These are phyloP conservation scores for Aythya baeri DNA, from an alignment of 2,113 vertebrate species.

Conservation along the genomic window DNA sequence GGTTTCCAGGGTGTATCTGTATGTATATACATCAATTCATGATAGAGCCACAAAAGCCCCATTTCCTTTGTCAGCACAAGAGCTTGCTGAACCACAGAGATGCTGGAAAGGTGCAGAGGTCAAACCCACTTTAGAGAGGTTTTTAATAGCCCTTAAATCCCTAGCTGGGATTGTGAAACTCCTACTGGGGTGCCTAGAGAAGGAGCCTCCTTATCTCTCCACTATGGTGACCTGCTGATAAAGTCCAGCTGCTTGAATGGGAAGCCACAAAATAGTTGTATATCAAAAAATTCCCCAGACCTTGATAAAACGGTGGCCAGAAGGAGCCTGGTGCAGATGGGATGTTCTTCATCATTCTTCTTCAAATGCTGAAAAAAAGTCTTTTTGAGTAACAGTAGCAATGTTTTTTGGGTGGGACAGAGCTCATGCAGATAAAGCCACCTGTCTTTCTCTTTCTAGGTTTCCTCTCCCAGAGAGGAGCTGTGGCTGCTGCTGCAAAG, in stretches of 20 bases:
- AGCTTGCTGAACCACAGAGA: not conserved
- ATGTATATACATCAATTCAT: not conserved
- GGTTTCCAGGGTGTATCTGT: conserved; percentile 13
- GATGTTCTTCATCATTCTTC: not conserved
- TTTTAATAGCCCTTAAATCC: not conserved
- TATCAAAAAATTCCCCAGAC: not conserved
- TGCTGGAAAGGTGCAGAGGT: not conserved
- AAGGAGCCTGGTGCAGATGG: not conserved
- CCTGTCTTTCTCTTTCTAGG: not conserved
- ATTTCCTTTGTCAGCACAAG: conserved; percentile 29
- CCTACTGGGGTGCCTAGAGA: not conserved
- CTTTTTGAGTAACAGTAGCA: not conserved
- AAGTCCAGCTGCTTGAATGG: conserved; percentile 31
- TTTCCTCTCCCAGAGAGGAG: not conserved
- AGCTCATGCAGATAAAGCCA: not conserved
- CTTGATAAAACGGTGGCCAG: not conserved
- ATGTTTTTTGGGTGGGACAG: not conserved
- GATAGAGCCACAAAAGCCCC: not conserved
- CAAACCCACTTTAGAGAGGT: not conserved
- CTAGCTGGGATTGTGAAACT: not conserved
- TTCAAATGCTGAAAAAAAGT: not conserved
- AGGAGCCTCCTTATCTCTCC: not conserved
- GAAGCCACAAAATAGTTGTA: not conserved
- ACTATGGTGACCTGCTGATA: conserved; percentile 2
- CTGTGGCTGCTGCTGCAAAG: not conserved